Base-by-base conservation (phyloP, 2,113 vertebrate genomes). In the Gopherus flavomarginatus region DNA sequence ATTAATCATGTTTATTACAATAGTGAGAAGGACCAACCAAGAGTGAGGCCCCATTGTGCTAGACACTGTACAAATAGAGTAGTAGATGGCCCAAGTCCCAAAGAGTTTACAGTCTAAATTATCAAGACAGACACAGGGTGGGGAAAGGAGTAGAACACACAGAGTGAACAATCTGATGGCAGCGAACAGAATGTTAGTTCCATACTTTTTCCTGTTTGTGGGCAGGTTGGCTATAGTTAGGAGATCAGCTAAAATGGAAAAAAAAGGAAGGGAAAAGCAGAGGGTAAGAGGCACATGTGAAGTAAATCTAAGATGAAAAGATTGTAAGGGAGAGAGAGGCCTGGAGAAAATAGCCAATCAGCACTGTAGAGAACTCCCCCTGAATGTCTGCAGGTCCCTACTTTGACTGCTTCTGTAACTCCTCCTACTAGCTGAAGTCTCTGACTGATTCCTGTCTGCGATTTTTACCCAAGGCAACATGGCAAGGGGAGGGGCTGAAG, bases 361-460 rank as follows among this genome's bases (percentile, higher is more conserved):
- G 38, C n/a, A 42, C 11, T 42, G 38, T 75, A 38, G 38, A 42
- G 21, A 75, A 16, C 21, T 42, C n/a, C 38, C n/a, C 22, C 9
- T 42, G 69, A 42, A 42, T 42, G 10, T 22, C n/a, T 42, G 21
- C 6, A 42, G 21, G n/a, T 11, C 69, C 22, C 21, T 75, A 24
- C 8, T 75, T 75, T 42, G 8, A 8, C 5, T 75, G 38, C 38
- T 75, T n/a, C 21, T 75, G 38, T 24, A 22, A 75, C 13, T 38
- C 8, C 38, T 42, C 21, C 10, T 38, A 42, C 22, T 75, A 42
- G 27, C 16, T 75, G 65, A n/a, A 69, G 31, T 69, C 31, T 69
- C 0, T 0, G 19, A 7, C 2, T 83, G 24, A 42, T 26, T 80
- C 29, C 80, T 87, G 29, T 52, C 3, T 5, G 16, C 1, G 2